phyloP scores from a whole-genome alignment of 2,797 vertebrate species.

The Pipistrellus nathusii region DNA sequence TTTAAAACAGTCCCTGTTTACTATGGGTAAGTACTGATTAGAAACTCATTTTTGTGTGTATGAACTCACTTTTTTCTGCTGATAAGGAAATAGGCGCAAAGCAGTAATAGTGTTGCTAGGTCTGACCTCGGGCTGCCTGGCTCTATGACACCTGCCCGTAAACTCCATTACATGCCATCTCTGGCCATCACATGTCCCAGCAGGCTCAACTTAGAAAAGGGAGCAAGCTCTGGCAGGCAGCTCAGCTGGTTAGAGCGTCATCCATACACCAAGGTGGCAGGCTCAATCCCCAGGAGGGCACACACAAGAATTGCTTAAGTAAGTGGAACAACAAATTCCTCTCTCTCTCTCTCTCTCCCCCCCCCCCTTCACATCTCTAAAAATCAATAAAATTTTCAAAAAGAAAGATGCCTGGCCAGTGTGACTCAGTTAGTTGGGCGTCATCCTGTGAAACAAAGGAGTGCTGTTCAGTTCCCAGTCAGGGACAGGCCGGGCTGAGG shows the following conservation, averaged over 20 bases:
- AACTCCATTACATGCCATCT: fast-evolving
- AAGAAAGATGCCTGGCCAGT: not conserved
- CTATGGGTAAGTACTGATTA: not conserved
- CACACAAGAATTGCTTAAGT: not conserved
- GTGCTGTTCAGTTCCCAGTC: too few species aligned
- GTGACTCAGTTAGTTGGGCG: too few species aligned
- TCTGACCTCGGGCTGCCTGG: not conserved
- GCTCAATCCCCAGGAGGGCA: not conserved
- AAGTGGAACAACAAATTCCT: too few species aligned
- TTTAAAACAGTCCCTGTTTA: not conserved
- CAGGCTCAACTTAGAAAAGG: not conserved
- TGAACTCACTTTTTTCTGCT: not conserved
- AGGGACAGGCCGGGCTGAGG: too few species aligned
- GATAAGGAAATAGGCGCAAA: not conserved
- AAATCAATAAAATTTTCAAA: not conserved
- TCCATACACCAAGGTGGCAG: not conserved
- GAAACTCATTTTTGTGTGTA: not conserved
- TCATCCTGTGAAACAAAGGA: not conserved
- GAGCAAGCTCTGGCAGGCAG: not conserved
- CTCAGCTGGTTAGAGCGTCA: not conserved
- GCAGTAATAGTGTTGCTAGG: not conserved
- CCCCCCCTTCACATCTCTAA: not conserved
- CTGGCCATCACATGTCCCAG: not conserved
- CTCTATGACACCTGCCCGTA: not conserved
- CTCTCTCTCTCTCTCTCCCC: not conserved